These are phyloP conservation scores for Pitangus sulphuratus DNA, from an alignment of 2,797 vertebrate genomes.

Conservation along the genomic window DNA sequence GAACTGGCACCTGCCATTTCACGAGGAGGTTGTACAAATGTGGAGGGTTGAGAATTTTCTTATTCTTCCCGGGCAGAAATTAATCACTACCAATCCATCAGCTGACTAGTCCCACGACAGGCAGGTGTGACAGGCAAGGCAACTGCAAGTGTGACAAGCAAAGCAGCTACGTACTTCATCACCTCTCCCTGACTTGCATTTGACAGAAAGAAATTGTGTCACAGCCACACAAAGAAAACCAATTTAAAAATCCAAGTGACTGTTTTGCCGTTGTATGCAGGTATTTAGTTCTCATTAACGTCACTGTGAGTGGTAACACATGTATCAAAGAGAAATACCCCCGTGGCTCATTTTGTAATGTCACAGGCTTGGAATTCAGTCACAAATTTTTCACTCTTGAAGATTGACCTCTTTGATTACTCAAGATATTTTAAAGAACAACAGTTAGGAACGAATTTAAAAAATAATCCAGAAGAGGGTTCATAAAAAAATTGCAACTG, in stretches of 20 bases:
- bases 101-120: neutral
- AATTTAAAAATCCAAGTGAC: neutral
- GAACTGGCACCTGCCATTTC: neutral
- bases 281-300: neutral
- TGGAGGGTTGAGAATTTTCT: neutral
- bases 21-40: neutral
- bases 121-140: neutral
- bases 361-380: neutral
- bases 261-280: neutral
- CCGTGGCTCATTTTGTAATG: accelerated
- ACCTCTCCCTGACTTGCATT: neutral
- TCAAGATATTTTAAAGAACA: neutral
- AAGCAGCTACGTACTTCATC: neutral
- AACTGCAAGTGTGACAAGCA: neutral
- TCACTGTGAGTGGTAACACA: neutral
- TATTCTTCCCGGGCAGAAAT: neutral
- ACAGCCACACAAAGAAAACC: neutral
- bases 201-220: neutral
- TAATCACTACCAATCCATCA: neutral
- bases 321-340: neutral
- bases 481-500: neutral
- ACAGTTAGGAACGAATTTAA: neutral
- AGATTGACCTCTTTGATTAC: neutral
- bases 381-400: neutral
- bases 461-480: neutral